These are phyloP conservation scores for Drosophila lacicola DNA, from an alignment of 2,888 invertebrate species.

Conservation along the genomic window DNA sequence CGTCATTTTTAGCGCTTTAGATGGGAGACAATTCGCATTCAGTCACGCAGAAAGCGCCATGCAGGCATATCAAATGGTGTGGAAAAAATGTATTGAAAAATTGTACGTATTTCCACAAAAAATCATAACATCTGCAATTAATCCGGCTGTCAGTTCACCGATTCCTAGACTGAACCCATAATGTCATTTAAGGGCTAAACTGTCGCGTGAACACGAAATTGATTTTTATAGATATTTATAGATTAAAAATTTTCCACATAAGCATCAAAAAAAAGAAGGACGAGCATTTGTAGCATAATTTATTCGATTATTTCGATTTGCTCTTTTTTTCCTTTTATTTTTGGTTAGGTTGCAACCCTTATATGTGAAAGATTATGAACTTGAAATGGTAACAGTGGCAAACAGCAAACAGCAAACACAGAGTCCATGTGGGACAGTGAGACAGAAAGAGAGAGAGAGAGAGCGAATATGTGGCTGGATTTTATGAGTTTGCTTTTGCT, in stretches of 20 bases:
- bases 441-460: neutral
- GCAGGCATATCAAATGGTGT: slow-evolving; percentile 66
- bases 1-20: slow-evolving; percentile 5
- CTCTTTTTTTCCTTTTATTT: slow-evolving; percentile 34
- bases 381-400: slow-evolving; percentile 68
- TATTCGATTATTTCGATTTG: slow-evolving; percentile 51
- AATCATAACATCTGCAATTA: slow-evolving; percentile 83
- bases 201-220: slow-evolving; percentile 78
- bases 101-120: slow-evolving; percentile 53
- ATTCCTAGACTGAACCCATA: slow-evolving; percentile 36
- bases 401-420: slow-evolving; percentile 46
- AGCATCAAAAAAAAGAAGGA: slow-evolving; percentile 50
- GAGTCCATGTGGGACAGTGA: slow-evolving; percentile 25
- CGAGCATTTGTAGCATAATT: slow-evolving; percentile 67
- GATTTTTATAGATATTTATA: slow-evolving; percentile 80
- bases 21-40: slow-evolving; percentile 16
- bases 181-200: slow-evolving; percentile 60
- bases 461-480: slow-evolving; percentile 25
- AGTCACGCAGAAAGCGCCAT: slow-evolving; percentile 43
- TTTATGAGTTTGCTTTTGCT: slow-evolving; percentile 53
- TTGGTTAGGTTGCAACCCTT: slow-evolving; percentile 63
- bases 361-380: slow-evolving; percentile 67
- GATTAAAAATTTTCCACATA: slow-evolving; percentile 78
- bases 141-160: slow-evolving; percentile 60
- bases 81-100: slow-evolving; percentile 67